phyloP scores from a whole-genome alignment of 2,888 invertebrate genomes.

The Antitype chi region DNA sequence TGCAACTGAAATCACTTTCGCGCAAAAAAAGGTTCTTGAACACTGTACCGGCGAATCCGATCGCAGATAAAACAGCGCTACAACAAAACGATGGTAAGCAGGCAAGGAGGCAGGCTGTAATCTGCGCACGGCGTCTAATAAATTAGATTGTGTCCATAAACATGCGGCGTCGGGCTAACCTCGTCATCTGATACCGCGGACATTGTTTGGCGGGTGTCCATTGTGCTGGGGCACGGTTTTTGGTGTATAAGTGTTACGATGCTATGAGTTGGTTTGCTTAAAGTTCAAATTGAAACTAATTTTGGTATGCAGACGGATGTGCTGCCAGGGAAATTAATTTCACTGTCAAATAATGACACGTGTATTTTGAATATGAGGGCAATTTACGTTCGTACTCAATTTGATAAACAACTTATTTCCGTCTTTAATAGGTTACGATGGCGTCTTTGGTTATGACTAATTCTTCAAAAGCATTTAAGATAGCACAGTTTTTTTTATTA shows the following conservation, averaged over 20 bases:
- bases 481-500: not conserved
- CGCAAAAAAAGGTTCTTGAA: conserved; percentile 57
- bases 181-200: conserved; percentile 85
- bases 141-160: conserved; percentile 84
- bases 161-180: conserved; percentile 78
- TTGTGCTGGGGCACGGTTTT: conserved; percentile 55
- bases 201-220: conserved; percentile 72
- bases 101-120: conserved; percentile 70
- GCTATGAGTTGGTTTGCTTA: not conserved
- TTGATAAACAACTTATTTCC: not conserved
- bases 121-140: conserved; percentile 80
- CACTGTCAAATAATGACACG: not conserved
- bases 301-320: not conserved
- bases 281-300: not conserved
- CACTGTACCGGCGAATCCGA: conserved; percentile 59
- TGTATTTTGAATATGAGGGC: not conserved
- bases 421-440: not conserved
- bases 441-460: not conserved
- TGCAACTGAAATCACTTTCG: conserved; percentile 65
- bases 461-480: not conserved
- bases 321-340: not conserved
- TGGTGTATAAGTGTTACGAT: not conserved
- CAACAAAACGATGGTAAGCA: conserved; percentile 72
- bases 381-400: not conserved
- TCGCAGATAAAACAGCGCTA: conserved; percentile 63